Base-by-base conservation (phyloP, 2,888 invertebrate genomes). In the Meganola albula region DNA sequence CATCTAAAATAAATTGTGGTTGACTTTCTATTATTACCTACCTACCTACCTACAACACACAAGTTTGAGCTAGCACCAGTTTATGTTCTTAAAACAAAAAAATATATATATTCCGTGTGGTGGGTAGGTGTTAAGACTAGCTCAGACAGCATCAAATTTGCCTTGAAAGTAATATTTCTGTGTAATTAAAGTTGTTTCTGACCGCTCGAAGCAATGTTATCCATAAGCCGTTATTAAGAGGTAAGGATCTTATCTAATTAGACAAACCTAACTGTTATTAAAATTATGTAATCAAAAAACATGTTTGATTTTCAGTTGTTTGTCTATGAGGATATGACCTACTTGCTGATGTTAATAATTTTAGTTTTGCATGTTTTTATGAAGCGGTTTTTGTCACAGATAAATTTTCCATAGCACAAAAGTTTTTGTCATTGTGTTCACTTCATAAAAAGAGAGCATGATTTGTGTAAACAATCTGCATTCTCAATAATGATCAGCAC, bases 1-100 rank as follows among this genome's bases (percentile, higher is more conserved):
- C 69, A 77, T 78, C 74, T 71, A 72, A 71, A 73, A 83, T 75
- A 74, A 84, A 84, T 84, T 84, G 73, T 83, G 83, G 77, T 84
- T 82, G 80, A 82, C 83, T 83, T 75, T 69, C 59, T 48, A 60
- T 63, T 66, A 66, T 65, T 57, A 59, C 58, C 7, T 20, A 20
- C 20, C 20, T 20, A 41, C 67, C 73, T 77, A 61, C 70, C 71
- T 68, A 67, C 68, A 60, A 50, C 40, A 41, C 49, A 42, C 25
- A 39, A 33, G 63, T 66, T 74, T 67, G 83, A 76, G 82, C 84
- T 82, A 83, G 84, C 83, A 48, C 77, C 54, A 40, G 63, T 62
- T 79, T 80, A 33, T 63, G 79, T 77, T 52, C 44, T 37, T 43
- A 55, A 52, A 46, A n/a, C n/a, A n/a, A n/a, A 46, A 52, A 51